Percentiles rank a stretch among this genome's conserved stretches.
phyloP scores from a whole-genome alignment of 2,888 invertebrate species.

The Scrobipalpa costella region DNA sequence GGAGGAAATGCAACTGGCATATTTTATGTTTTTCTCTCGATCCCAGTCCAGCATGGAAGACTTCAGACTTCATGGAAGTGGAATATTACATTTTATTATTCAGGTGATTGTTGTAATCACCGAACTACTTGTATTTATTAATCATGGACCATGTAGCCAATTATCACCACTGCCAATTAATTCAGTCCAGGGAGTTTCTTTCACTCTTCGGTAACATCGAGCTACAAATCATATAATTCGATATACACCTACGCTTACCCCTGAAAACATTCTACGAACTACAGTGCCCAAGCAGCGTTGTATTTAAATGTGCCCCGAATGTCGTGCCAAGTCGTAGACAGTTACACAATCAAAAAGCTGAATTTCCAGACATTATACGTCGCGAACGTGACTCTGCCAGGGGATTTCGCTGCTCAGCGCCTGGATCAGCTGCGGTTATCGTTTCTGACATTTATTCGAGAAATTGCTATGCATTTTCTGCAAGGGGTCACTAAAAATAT shows the following conservation, averaged over 20 bases:
- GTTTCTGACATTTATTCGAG: slow-evolving; percentile 19
- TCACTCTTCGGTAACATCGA: background rate
- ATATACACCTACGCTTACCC: background rate
- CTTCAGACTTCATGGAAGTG: too few species aligned
- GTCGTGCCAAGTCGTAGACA: background rate
- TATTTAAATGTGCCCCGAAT: background rate
- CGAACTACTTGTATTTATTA: too few species aligned
- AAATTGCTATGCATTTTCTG: slow-evolving; percentile 7
- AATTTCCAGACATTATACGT: background rate
- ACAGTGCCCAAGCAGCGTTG: background rate
- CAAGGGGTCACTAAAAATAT: background rate
- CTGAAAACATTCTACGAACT: background rate
- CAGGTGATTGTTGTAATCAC: too few species aligned
- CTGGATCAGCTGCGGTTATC: slow-evolving; percentile 50
- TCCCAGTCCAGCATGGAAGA: too few species aligned
- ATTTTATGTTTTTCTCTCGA: too few species aligned
- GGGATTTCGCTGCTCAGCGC: slow-evolving; percentile 45
- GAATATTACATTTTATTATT: too few species aligned
- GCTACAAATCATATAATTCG: background rate
- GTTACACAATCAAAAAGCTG: slow-evolving; percentile 17
- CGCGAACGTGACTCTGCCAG: slow-evolving; percentile 47
- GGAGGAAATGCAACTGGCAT: too few species aligned
- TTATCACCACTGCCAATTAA: slow-evolving; percentile 3
- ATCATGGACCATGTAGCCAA: background rate
- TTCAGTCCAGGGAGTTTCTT: background rate